These are phyloP conservation scores for Heterohyrax brucei DNA, from an alignment of 2,797 vertebrate species.

Conservation along the genomic window DNA sequence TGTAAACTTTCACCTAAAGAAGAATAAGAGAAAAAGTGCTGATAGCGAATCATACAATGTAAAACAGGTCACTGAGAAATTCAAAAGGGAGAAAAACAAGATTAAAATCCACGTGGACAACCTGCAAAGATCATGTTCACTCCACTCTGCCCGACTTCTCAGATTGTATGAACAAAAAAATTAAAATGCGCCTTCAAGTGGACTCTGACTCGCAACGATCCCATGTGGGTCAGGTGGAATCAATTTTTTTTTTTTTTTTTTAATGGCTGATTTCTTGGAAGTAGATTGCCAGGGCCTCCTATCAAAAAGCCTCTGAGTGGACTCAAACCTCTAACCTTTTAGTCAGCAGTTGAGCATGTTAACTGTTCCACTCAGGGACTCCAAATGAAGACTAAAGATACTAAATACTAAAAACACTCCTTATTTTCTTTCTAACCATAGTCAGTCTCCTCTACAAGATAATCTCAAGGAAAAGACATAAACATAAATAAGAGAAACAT, in stretches of 20 bases:
- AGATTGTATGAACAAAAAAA: neutral
- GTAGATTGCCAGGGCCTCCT: too few species aligned
- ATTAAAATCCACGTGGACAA: neutral
- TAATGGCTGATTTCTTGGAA: too few species aligned
- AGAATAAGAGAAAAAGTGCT: too few species aligned
- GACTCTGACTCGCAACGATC: too few species aligned
- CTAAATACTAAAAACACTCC: neutral
- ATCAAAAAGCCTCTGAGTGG: too few species aligned
- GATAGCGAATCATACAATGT: neutral
- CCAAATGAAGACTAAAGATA: neutral
- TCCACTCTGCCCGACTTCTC: neutral
- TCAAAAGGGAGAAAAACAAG: neutral
- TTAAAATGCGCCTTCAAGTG: too few species aligned
- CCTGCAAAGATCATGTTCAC: neutral
- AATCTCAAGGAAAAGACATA: neutral
- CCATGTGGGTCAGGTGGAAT: too few species aligned
- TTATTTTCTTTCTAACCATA: conserved; percentile 13
- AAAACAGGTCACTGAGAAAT: neutral
- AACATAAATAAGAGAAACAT: neutral
- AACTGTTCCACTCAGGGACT: too few species aligned
- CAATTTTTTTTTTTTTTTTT: too few species aligned
- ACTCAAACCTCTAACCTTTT: too few species aligned
- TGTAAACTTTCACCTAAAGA: too few species aligned
- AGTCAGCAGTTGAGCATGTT: too few species aligned
- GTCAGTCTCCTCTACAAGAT: neutral